Conservation (phyloP, 2,888 invertebrate genomes). For the Cryptosula pallasiana region DNA sequence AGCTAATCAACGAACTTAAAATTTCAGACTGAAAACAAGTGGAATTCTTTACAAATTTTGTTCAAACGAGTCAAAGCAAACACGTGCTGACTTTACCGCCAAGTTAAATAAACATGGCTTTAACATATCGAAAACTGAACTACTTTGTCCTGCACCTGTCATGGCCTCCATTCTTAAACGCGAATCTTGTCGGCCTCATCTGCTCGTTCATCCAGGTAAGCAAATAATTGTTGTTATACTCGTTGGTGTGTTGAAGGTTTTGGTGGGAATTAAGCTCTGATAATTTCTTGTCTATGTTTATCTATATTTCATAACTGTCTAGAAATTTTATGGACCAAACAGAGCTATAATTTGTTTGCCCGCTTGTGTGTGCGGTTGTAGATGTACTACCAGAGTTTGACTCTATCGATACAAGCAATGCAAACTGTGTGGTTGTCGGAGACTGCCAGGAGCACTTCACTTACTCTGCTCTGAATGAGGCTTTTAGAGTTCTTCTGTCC, state of each 20-base stretch:
- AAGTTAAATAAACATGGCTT: constrained; percentile 56
- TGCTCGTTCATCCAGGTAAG: constrained; percentile 54
- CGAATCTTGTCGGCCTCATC: constrained; percentile 54
- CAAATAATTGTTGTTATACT: too few relatives aligned
- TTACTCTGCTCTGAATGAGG: constrained; percentile 56
- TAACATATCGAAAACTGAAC: constrained; percentile 48
- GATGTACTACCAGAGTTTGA: constrained; percentile 54
- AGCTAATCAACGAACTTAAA: too few relatives aligned
- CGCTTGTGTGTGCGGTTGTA: too few relatives aligned
- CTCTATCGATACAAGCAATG: constrained; percentile 50
- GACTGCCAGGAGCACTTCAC: constrained; percentile 58
- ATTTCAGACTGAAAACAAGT: constrained; percentile 50
- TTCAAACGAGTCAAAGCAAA: constrained; percentile 58
- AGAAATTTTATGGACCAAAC: too few relatives aligned
- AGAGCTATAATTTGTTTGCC: too few relatives aligned
- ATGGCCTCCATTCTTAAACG: constrained; percentile 50
- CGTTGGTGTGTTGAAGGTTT: too few relatives aligned
- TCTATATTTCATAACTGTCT: too few relatives aligned
- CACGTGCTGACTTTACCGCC: constrained; percentile 49
- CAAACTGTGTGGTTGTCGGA: constrained; percentile 60
- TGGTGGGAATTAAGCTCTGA: too few relatives aligned
- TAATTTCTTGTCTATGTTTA: too few relatives aligned
- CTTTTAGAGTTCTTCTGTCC: constrained; percentile 48
- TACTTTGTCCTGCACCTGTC: constrained; percentile 59
- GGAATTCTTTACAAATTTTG: constrained; percentile 56